Base-by-base conservation (phyloP, 2,888 invertebrate species). In the Dione juno region DNA sequence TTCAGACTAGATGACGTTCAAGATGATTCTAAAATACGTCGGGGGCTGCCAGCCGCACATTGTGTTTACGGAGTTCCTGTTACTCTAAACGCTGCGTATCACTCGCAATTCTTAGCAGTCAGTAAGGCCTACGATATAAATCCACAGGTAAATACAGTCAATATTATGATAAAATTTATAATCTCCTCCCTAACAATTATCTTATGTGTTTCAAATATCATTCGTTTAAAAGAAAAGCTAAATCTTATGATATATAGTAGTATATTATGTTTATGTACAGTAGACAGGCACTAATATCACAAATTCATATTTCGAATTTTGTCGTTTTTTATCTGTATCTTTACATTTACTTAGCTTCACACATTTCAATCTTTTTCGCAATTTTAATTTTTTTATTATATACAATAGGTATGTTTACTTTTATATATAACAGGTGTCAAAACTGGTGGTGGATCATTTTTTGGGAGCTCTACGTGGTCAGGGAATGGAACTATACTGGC, bases 1-100 rank as follows among this genome's bases (percentile, higher is more conserved):
- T 53, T 21, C 40, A 76, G 76, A 13, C 50, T 70, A 1, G 76
- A 76, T 58, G 76, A 76, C 14, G 40, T 75, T 13, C 75, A 74
- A 58, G 75, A 76, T 21, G 54, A 71, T 50, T 45, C 73, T 0
- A 37, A 13, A 10, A 37, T 69, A 1, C 73, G 76, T 1, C 59
- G 76, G 1, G 74, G 73, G 1, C 6, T 71, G 35, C 76, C 75
- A 1, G 68, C 75, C 9, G 73, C 75, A 0, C 71, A 76, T 40
- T 54, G 70, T 11, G 50, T 76, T 0, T 76, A 64, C 28, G 76
- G 76, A 35, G 28, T 70, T 0, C 72, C 76, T 2, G 5, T 71
- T 0, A 52, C 75, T 10, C 14, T 74, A 37, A 76, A 74, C 14
- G 37, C 75, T 3, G 40, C 57, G 0, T 11, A 58, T 21, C 72